Conservation (phyloP, 2,797 vertebrate genomes). For the Tauraco hartlaubi region DNA sequence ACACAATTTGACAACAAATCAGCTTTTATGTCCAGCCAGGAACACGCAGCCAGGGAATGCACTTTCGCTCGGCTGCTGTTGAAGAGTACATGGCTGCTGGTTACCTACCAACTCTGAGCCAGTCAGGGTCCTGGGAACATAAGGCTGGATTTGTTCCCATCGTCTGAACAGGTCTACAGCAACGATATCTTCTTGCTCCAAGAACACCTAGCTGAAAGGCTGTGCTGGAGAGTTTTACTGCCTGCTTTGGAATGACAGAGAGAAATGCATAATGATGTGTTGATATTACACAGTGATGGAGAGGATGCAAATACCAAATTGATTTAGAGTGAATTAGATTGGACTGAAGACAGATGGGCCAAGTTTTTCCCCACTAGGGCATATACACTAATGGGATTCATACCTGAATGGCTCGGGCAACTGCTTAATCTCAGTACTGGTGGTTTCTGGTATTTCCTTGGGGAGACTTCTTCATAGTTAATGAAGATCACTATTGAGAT, state of each 20-base stretch:
- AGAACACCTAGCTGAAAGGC: neutral
- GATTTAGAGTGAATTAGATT: neutral
- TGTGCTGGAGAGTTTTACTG: neutral
- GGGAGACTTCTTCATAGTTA: neutral
- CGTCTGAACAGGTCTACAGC: neutral
- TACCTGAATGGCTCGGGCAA: neutral
- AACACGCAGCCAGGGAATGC: neutral
- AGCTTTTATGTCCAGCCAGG: neutral
- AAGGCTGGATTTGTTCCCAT: neutral
- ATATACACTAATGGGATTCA: neutral
- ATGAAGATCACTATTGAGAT: neutral
- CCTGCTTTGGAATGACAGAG: neutral
- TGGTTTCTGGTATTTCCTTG: neutral
- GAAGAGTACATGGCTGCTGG: neutral
- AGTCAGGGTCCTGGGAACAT: neutral
- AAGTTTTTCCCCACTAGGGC: neutral
- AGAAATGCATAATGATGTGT: neutral
- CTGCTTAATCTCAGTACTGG: neutral
- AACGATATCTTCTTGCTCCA: neutral
- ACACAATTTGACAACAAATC: conserved; percentile 9
- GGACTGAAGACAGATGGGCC: neutral
- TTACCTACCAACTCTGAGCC: neutral
- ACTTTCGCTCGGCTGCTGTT: neutral
- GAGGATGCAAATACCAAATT: neutral
- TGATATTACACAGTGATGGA: neutral